Percentiles rank a stretch among this genome's conserved stretches.
These are phyloP conservation scores for Laticauda colubrina DNA, from an alignment of 2,113 vertebrate genomes.

Conservation along the genomic window DNA sequence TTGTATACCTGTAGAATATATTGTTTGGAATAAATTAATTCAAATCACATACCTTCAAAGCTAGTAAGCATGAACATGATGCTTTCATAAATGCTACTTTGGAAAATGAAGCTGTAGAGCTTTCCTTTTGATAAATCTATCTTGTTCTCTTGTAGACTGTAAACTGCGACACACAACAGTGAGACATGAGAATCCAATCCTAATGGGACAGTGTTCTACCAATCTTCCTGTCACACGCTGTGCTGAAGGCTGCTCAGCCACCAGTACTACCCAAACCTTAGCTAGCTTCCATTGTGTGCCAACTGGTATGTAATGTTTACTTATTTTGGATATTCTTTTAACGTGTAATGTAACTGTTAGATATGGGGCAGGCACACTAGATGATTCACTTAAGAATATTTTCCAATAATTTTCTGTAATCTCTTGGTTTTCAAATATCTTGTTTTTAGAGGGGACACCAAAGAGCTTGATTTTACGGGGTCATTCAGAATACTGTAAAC, in stretches of 20 bases:
- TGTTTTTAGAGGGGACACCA: background rate
- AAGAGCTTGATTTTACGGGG: background rate
- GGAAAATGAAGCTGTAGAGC: no score
- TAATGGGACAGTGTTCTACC: constrained; percentile 38
- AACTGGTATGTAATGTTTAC: constrained; percentile 49
- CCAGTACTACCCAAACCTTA: constrained; percentile 57
- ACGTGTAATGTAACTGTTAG: background rate
- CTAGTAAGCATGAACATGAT: background rate
- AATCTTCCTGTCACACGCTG: constrained; percentile 54
- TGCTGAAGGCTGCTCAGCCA: constrained; percentile 55
- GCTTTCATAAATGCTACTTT: background rate
- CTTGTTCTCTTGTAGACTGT: constrained; percentile 45
- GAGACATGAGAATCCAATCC: constrained; percentile 48
- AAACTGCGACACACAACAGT: constrained; percentile 47
- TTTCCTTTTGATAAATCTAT: accelerated
- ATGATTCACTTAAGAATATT: background rate
- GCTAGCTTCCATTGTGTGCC: constrained; percentile 75
- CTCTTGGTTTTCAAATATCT: constrained; percentile 3
- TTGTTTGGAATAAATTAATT: constrained; percentile 24
- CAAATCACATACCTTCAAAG: background rate
- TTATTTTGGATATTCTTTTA: background rate
- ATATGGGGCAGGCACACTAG: background rate
- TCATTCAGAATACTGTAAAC: background rate
- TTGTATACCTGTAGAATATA: background rate
- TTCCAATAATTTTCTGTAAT: background rate